A percentile compares a stretch with the other conserved stretches of the same genome.
phyloP scores from a whole-genome alignment of 2,888 invertebrate species.

The Drosophila nr. perissopoda region DNA sequence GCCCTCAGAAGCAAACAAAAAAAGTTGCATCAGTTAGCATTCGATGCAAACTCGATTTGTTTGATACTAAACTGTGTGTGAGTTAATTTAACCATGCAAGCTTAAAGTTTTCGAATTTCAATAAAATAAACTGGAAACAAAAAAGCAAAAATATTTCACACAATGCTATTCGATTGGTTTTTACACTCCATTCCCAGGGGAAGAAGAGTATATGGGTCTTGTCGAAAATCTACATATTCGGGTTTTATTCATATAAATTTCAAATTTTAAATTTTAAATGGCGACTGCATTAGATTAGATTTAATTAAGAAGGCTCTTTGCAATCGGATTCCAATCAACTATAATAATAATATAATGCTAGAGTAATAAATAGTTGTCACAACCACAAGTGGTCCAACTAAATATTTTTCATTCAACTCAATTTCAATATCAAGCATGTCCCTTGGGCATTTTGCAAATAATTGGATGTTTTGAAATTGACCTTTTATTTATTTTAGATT shows the following conservation, averaged over 20 bases:
- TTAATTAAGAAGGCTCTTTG: neutral
- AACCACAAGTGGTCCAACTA: neutral
- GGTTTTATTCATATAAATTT: neutral
- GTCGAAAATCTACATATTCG: neutral
- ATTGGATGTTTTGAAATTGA: conserved; percentile 45
- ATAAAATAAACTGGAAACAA: conserved; percentile 9
- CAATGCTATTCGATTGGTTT: conserved; percentile 18
- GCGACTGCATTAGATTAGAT: neutral
- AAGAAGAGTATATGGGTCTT: neutral
- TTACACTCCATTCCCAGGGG: neutral
- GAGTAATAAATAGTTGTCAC: neutral
- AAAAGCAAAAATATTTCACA: conserved; percentile 52
- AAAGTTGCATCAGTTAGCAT: conserved; percentile 27
- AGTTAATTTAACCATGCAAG: conserved; percentile 59
- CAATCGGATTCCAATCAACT: neutral
- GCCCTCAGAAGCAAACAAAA: conserved; percentile 30
- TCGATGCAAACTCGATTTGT: conserved; percentile 51
- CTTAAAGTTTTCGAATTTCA: conserved; percentile 38
- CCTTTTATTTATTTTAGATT: conserved; percentile 57
- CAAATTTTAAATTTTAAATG: neutral
- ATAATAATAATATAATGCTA: neutral
- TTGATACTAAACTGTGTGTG: conserved; percentile 38
- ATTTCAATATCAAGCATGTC: conserved; percentile 1
- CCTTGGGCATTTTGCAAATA: neutral
- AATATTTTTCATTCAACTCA: neutral